Evolutionary conservation across 2,888 invertebrate species (phyloP).

Genomic region (Cremastinae sp.): DNA sequence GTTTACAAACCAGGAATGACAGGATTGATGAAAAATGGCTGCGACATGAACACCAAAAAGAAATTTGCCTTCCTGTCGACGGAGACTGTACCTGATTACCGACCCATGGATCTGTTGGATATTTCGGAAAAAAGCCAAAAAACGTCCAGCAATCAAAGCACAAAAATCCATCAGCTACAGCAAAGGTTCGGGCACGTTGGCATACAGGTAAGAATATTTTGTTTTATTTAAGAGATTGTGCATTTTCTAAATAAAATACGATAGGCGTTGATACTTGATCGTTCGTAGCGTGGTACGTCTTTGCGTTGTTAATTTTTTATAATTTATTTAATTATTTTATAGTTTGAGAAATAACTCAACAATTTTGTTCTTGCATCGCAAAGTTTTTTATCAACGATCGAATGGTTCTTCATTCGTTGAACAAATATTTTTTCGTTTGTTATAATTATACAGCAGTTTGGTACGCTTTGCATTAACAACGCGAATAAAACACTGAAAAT

Average conservation of each 20-base stretch:
- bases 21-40: slow-evolving; percentile 79
- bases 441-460: neutral
- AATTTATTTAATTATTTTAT: slow-evolving; percentile 8
- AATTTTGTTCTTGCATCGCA: neutral
- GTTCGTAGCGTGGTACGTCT: slow-evolving; percentile 40
- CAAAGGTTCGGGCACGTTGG: slow-evolving; percentile 86
- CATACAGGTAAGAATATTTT: slow-evolving; percentile 73
- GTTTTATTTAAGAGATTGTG: neutral
- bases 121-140: slow-evolving; percentile 87
- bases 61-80: slow-evolving; percentile 93
- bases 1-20: slow-evolving; percentile 81
- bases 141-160: slow-evolving; percentile 88
- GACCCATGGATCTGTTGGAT: slow-evolving; percentile 85
- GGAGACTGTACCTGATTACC: slow-evolving; percentile 93
- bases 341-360: neutral
- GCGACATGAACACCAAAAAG: slow-evolving; percentile 89
- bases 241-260: neutral
- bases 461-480: slow-evolving; percentile 23
- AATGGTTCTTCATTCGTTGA: neutral
- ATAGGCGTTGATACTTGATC: neutral
- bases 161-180: slow-evolving; percentile 90
- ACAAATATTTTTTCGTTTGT: neutral
- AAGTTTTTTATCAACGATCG: neutral
- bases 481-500: slow-evolving; percentile 16
- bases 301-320: slow-evolving; percentile 33